These are phyloP conservation scores for Acronicta aceris DNA, from an alignment of 2,888 invertebrate genomes.

Conservation along the genomic window DNA sequence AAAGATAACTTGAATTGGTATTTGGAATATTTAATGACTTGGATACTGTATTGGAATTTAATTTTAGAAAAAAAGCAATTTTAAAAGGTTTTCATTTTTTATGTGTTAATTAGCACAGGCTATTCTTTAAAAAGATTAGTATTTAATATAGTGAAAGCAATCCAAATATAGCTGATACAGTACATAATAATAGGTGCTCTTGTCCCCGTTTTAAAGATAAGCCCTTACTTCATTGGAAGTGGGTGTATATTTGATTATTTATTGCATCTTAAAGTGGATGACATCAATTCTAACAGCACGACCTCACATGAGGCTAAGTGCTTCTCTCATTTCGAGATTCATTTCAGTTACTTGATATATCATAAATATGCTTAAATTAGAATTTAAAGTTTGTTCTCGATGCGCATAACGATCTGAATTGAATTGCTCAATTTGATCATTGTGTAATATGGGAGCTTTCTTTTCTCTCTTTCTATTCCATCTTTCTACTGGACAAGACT, in stretches of 20 bases:
- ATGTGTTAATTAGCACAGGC: too few relatives aligned
- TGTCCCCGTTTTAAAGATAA: conserved; percentile 4
- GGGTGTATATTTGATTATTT: conserved; percentile 55
- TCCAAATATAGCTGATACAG: too few relatives aligned
- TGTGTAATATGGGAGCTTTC: neutral
- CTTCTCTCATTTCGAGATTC: conserved; percentile 31
- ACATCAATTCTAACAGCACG: conserved; percentile 46
- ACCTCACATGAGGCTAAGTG: conserved; percentile 47
- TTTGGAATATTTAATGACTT: too few relatives aligned
- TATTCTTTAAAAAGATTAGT: too few relatives aligned
- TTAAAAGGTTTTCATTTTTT: too few relatives aligned
- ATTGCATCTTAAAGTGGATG: conserved; percentile 49
- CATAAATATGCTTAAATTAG: conserved; percentile 34
- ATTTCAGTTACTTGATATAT: conserved; percentile 43
- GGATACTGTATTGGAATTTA: too few relatives aligned
- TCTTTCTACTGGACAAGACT: too few relatives aligned
- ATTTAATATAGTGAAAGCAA: too few relatives aligned
- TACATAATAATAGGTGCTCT: too few relatives aligned
- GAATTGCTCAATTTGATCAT: conserved; percentile 17
- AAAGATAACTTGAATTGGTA: too few relatives aligned
- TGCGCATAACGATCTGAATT: conserved; percentile 8
- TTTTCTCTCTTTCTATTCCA: neutral
- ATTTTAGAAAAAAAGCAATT: too few relatives aligned
- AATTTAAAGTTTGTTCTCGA: conserved; percentile 22
- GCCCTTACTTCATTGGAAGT: conserved; percentile 43